Conservation (phyloP, 2,888 invertebrate genomes). For the Acronicta leporina region DNA sequence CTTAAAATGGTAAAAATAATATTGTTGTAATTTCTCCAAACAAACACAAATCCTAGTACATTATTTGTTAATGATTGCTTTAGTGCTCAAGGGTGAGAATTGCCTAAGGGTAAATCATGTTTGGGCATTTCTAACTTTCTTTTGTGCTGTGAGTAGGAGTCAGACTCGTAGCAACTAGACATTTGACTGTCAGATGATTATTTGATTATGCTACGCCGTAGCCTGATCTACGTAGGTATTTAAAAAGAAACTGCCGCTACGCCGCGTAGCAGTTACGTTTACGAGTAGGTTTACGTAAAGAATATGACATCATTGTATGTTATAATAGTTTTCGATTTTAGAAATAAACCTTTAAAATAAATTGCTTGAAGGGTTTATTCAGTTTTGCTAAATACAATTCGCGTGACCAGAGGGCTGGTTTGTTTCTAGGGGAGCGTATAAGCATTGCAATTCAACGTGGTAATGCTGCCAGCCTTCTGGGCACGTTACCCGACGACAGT, state of each 20-base stretch:
- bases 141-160: conserved; percentile 30
- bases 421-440: too few species aligned
- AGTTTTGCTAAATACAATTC: too few species aligned
- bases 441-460: too few species aligned
- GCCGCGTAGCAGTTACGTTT: conserved; percentile 35
- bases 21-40: background rate
- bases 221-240: conserved; percentile 54
- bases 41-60: conserved; percentile 6
- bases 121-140: conserved; percentile 49
- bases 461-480: too few species aligned
- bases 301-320: conserved; percentile 29
- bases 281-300: conserved; percentile 30
- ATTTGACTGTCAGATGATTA: conserved; percentile 44
- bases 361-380: too few species aligned
- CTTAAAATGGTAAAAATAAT: conserved; percentile 1
- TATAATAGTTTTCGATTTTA: conserved; percentile 2
- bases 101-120: conserved; percentile 38
- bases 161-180: background rate
- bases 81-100: conserved; percentile 32
- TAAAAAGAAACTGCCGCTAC: conserved; percentile 43
- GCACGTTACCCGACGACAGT: too few species aligned
- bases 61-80: conserved; percentile 11
- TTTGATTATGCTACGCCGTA: conserved; percentile 62
- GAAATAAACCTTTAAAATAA: background rate
- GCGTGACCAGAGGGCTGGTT: too few species aligned